These are phyloP conservation scores for Plebejus argus DNA, from an alignment of 2,888 invertebrate genomes.

Conservation along the genomic window DNA sequence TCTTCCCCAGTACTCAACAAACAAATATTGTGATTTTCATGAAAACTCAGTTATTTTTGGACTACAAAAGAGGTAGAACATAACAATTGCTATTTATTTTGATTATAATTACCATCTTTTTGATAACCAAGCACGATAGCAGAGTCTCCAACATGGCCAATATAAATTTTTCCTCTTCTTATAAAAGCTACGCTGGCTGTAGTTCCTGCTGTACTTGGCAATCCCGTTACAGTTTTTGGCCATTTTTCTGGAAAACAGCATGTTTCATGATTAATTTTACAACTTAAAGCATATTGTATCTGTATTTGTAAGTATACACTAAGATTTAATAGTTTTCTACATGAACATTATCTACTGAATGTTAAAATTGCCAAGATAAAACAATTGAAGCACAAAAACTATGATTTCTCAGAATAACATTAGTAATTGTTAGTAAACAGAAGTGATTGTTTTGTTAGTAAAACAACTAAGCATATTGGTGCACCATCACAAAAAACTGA, in stretches of 20 bases:
- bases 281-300: not conserved
- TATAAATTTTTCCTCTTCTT: conserved; percentile 95
- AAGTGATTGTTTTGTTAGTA: not conserved
- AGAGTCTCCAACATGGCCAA: conserved; percentile 99
- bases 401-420: not conserved
- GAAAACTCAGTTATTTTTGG: too few relatives aligned
- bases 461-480: not conserved
- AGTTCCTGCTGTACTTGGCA: conserved; percentile 98
- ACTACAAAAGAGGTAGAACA: not conserved
- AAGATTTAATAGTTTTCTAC: not conserved
- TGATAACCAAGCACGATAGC: conserved; percentile 94
- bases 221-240: conserved; percentile 97
- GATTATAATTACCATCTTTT: conserved; percentile 77
- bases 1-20: not conserved
- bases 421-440: not conserved
- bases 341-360: not conserved
- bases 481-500: not conserved
- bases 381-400: conserved; percentile 25
- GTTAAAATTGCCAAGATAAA: not conserved
- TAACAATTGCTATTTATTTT: not conserved
- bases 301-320: not conserved
- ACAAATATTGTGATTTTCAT: too few relatives aligned
- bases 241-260: conserved; percentile 87
- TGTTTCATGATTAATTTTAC: not conserved
- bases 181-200: conserved; percentile 98